Conservation (phyloP, 1,140 invertebrate genomes). For the Ectropis grisescens region DNA sequence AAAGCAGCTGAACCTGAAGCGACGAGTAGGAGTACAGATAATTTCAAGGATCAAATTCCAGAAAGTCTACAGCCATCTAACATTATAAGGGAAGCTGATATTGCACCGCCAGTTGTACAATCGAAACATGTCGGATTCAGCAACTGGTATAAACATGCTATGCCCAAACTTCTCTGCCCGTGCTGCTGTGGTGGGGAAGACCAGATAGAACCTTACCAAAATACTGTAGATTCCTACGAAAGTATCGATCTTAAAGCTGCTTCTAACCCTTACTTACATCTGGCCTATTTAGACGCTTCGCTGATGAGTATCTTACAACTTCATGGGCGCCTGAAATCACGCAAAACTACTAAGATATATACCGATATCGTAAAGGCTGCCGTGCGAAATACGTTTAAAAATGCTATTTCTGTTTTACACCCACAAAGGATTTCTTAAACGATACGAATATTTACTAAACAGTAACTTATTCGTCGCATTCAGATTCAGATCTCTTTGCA, state of each 20-base stretch:
- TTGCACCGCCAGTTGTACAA: too few relatives aligned
- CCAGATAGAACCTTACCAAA: conserved; percentile 15
- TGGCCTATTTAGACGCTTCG: conserved; percentile 28
- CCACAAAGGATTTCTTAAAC: neutral
- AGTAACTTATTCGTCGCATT: too few relatives aligned
- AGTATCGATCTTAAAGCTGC: conserved; percentile 22
- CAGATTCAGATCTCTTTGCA: too few relatives aligned
- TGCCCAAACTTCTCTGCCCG: conserved; percentile 32
- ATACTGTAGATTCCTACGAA: conserved; percentile 24
- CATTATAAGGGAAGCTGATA: too few relatives aligned
- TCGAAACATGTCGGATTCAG: too few relatives aligned
- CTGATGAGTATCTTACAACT: conserved; percentile 31
- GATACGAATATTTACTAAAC: too few relatives aligned
- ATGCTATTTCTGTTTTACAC: conserved; percentile 3
- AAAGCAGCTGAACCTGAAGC: too few relatives aligned
- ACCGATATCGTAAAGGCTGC: conserved; percentile 18
- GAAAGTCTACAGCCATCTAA: too few relatives aligned
- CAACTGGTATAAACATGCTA: conserved; percentile 13
- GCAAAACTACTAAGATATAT: conserved; percentile 10
- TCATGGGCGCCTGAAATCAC: conserved; percentile 9
- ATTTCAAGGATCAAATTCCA: too few relatives aligned
- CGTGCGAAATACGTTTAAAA: conserved; percentile 19
- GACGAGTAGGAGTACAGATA: too few relatives aligned
- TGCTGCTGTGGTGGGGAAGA: conserved; percentile 39
- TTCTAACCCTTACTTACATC: conserved; percentile 7